Base-by-base conservation (phyloP, 2,888 invertebrate species). In the Drosophila villosipedis region DNA sequence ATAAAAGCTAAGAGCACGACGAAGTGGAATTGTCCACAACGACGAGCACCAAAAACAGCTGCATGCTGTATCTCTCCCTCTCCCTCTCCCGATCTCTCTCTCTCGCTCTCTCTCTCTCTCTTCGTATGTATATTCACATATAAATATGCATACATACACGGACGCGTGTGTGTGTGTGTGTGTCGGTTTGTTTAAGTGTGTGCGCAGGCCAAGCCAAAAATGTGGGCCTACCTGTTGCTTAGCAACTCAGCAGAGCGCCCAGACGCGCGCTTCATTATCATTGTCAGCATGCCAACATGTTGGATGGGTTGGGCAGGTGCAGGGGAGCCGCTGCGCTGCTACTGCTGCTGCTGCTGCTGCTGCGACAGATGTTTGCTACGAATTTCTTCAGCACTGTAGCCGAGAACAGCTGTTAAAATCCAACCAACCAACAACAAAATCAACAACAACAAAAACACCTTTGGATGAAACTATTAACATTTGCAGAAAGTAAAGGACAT, bases 161-260 rank as follows among this genome's bases (percentile, higher is more conserved):
- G 28, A 39, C 3, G 25, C 33, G 63, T 49, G n/a, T 37, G 19
- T 50, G 31, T 31, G 47, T 39, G 52, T 14, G 35, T 39, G 37
- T 22, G 22, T 47, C 6, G 1, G 12, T 31, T 50, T 22, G 47
- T 22, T 16, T 25, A 25, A 47, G 47, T 25, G 16, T 35, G 41
- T 22, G 54, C 74, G 54, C 74, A 63, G 71, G 58, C 43, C 63
- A 60, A 39, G 55, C 52, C 63, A 63, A 67, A 47, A 73, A 71
- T 76, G 82, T 73, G 74, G 73, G 85, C 91, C 91, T 92, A 92
- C 91, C 91, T 92, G 91, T 92, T 92, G 91, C 91, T 92, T 83
- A 84, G 86, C 80, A 85, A 86, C 83, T 80, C 74, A 66, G 79
- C 67, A 71, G 66, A 33, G 68, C 76, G 76, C 59, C 71, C 72